Evolutionary conservation across 2,888 invertebrate species (phyloP).

Genomic region (Melikaiella ostensackeni): DNA sequence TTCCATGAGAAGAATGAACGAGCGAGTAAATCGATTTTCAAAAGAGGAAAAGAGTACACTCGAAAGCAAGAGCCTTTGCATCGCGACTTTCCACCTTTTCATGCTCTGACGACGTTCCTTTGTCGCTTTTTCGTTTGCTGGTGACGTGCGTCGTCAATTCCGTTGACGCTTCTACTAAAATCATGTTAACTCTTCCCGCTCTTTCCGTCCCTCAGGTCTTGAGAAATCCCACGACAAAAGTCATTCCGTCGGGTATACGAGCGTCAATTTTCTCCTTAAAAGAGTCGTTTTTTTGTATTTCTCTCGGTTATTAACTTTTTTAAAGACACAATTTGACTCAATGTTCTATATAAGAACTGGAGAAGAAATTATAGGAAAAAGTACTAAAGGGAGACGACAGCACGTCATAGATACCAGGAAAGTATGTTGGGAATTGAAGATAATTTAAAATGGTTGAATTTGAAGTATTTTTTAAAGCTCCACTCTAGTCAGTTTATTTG

Average conservation of each 20-base stretch:
- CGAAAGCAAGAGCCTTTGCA: neutral
- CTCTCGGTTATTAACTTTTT: neutral
- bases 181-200: neutral
- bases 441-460: too few relatives aligned
- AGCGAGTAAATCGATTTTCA: constrained; percentile 28
- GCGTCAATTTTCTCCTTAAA: neutral
- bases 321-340: neutral
- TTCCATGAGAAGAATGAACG: constrained; percentile 31
- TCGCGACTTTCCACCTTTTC: constrained; percentile 11
- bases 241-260: neutral
- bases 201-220: neutral
- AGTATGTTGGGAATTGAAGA: too few relatives aligned
- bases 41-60: constrained; percentile 1
- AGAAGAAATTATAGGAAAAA: neutral
- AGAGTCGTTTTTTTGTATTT: neutral
- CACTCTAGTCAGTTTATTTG: too few relatives aligned
- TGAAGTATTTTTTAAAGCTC: too few relatives aligned
- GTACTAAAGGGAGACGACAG: neutral
- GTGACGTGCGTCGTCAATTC: constrained; percentile 4
- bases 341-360: neutral
- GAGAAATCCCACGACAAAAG: neutral
- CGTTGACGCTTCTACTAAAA: constrained; percentile 15
- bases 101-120: neutral
- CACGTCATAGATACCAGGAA: too few relatives aligned
- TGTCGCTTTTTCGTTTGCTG: neutral